Conservation (phyloP, 1,140 invertebrate genomes). For the Trichonephila inaurata region DNA sequence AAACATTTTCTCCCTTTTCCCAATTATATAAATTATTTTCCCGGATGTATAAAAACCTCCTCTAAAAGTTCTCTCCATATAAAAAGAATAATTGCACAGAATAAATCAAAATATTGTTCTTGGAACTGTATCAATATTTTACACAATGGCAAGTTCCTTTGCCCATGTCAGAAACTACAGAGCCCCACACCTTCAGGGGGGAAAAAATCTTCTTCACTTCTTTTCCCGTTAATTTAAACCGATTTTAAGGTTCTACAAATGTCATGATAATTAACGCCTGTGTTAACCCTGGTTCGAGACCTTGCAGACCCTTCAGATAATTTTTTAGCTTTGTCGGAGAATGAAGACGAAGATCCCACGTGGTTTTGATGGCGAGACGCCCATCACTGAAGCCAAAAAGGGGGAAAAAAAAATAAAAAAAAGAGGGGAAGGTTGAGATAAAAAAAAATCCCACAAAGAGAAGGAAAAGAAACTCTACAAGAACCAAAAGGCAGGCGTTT, state of each 20-base stretch:
- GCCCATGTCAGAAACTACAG: neutral
- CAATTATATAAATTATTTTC: too few relatives aligned
- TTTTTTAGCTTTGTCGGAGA: neutral
- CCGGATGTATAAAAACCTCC: too few relatives aligned
- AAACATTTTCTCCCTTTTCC: too few relatives aligned
- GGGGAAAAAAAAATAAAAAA: neutral
- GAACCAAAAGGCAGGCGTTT: conserved; percentile 31
- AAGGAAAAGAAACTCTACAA: conserved; percentile 6
- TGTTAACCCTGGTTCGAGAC: conserved; percentile 14
- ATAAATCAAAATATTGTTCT: too few relatives aligned
- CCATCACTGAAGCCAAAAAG: neutral
- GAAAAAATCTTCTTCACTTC: neutral
- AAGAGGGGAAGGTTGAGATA: neutral
- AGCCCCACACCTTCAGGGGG: neutral
- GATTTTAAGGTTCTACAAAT: conserved; percentile 4
- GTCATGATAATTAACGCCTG: conserved; percentile 29
- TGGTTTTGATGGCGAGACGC: conserved; percentile 33
- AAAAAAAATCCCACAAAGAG: neutral
- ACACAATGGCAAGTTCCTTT: neutral
- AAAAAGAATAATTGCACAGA: too few relatives aligned
- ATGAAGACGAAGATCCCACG: conserved; percentile 25
- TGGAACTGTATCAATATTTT: neutral
- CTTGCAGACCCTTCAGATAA: conserved; percentile 7
- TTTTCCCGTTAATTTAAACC: neutral
- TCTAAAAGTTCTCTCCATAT: too few relatives aligned